Percentiles rank a stretch among this genome's conserved stretches.
Conservation (phyloP, 2,888 invertebrate genomes). For the Laspeyria flexula region DNA sequence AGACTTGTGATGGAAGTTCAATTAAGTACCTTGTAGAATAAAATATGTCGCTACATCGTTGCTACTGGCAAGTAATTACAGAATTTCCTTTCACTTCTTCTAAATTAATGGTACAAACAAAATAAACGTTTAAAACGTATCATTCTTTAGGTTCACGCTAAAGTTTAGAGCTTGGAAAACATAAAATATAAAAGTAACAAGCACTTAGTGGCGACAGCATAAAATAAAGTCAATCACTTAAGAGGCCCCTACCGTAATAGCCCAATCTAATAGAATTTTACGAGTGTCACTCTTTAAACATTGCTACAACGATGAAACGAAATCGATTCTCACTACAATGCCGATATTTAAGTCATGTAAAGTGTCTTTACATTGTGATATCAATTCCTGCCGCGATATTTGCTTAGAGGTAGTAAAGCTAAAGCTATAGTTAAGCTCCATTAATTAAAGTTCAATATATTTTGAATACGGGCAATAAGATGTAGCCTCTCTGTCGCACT, state of each 20-base stretch:
- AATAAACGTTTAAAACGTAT: not conserved
- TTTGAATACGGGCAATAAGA: too few species aligned
- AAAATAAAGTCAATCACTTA: conserved; percentile 27
- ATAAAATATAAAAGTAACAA: conserved; percentile 20
- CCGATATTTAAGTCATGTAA: conserved; percentile 11
- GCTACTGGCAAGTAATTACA: not conserved
- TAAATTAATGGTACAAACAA: not conserved
- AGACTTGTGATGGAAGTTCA: too few species aligned
- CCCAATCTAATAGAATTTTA: conserved; percentile 36
- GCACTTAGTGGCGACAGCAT: conserved; percentile 9
- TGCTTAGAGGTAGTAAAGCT: not conserved
- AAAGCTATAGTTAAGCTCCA: too few species aligned
- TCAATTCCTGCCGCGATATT: not conserved
- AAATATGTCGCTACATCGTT: too few species aligned
- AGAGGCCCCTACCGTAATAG: conserved; percentile 12
- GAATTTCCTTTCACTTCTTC: not conserved
- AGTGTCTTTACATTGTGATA: not conserved
- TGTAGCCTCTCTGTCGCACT: too few species aligned
- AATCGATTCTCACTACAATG: conserved; percentile 20
- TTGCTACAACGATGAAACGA: conserved; percentile 14
- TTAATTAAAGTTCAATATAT: too few species aligned
- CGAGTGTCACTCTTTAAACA: conserved; percentile 24
- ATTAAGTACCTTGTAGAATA: too few species aligned
- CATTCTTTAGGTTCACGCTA: not conserved
- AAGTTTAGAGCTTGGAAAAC: not conserved